phyloP scores from a whole-genome alignment of 2,888 invertebrate species.

The Phania funesta region DNA sequence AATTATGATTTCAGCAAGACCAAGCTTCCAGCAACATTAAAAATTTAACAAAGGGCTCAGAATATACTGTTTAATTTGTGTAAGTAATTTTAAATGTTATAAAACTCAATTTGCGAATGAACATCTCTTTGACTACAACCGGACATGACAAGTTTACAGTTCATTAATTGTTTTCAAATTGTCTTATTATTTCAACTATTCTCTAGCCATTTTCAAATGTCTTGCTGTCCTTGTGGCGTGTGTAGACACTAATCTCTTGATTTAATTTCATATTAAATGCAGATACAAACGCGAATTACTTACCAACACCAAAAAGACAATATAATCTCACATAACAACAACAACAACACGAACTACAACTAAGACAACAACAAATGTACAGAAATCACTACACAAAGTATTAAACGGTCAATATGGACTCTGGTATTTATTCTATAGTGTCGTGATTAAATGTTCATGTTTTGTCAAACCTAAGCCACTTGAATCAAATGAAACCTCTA shows the following conservation, averaged over 20 bases:
- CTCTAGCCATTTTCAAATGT: background rate
- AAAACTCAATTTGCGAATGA: background rate
- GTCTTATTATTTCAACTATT: background rate
- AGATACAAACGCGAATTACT: slow-evolving; percentile 46
- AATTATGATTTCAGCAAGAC: too few species aligned
- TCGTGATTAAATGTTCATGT: slow-evolving; percentile 48
- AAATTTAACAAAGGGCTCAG: too few species aligned
- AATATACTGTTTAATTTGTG: too few species aligned
- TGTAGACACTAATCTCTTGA: slow-evolving; percentile 43
- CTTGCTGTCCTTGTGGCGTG: background rate
- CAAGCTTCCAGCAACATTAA: too few species aligned
- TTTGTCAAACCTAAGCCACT: slow-evolving; percentile 2
- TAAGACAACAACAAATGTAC: background rate
- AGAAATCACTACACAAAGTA: slow-evolving; percentile 3
- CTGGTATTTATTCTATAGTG: slow-evolving; percentile 18
- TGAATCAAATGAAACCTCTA: slow-evolving; percentile 24
- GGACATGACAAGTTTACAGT: background rate
- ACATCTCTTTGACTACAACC: background rate
- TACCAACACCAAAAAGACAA: slow-evolving; percentile 41
- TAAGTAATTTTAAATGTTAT: background rate
- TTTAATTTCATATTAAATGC: slow-evolving; percentile 52
- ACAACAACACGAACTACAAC: background rate
- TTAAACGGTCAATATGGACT: slow-evolving; percentile 42
- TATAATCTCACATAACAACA: slow-evolving; percentile 23
- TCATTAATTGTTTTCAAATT: slow-evolving; percentile 12